Percentiles rank a stretch among this genome's conserved stretches.
Conservation (phyloP, 2,113 vertebrate genomes). For the Ceratotherium simum region DNA sequence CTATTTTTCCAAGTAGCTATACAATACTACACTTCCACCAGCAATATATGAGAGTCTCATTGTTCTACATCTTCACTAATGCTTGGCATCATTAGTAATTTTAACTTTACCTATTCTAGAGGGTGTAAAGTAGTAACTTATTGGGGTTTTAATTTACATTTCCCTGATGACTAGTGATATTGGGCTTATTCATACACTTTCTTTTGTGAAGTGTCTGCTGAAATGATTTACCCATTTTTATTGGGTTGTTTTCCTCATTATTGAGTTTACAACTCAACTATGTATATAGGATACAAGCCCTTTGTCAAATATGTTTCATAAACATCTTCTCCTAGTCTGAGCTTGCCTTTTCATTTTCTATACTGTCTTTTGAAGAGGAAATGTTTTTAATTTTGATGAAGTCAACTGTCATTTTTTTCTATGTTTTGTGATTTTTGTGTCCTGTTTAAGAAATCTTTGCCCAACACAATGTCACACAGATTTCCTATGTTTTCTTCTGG, state of each 20-base stretch:
- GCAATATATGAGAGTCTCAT: not conserved
- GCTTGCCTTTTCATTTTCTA: not conserved
- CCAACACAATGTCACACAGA: not conserved
- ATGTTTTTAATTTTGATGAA: not conserved
- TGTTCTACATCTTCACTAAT: not conserved
- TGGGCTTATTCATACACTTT: not conserved
- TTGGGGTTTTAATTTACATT: not conserved
- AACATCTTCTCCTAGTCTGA: not conserved
- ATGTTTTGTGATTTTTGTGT: not conserved
- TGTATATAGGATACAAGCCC: not conserved
- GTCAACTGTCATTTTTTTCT: not conserved
- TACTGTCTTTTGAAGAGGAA: not conserved
- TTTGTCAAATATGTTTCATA: not conserved
- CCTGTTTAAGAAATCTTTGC: slow-evolving; percentile 4
- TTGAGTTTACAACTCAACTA: not conserved
- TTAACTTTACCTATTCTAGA: not conserved
- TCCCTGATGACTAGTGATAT: not conserved
- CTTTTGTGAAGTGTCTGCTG: not conserved
- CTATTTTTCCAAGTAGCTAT: not conserved
- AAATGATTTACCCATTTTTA: not conserved
- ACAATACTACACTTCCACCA: not conserved
- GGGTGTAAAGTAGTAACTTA: not conserved
- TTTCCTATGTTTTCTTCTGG: not conserved
- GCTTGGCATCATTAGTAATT: not conserved
- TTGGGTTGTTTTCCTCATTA: not conserved